Evolutionary conservation across 1,140 invertebrate genomes (phyloP), one percentile per base, ranked within the genome.

Genomic region (Cylas formicarius): DNA sequence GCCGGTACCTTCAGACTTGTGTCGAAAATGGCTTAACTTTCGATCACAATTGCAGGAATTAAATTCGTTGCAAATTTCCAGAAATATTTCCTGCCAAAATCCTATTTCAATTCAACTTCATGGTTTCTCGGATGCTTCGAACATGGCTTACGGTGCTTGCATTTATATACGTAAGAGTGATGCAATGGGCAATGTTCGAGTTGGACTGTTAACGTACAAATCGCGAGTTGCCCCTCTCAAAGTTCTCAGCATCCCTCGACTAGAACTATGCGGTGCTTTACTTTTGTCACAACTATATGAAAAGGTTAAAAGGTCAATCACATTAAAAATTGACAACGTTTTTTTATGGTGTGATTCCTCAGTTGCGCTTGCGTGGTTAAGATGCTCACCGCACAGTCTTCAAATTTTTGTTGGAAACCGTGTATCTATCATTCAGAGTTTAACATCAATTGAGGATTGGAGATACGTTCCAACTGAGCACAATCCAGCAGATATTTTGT

Each of bases 401-500:
- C 56, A 60, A 34, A 48, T 47, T 0, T 67, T 66, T 41, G 56
- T 67, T 6, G 50, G 58, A 3, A 62, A 67, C 42, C 39, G 66
- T 13, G 55, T 67, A 3, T 17, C 50, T 27, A 54, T 62, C 54
- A 65, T 65, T 26, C 63, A 64, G 37, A 51, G 60, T 14, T 23
- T 50, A 10, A 64, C 63, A 9, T 17, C 2, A 13, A 31, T 18
- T 10, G 27, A 34, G 17, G 24, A 35, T 10, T 70, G 67, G 60
- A 43, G 45, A 21, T 57, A 71, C 42, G 57, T 70, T 0, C 27
- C 39, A 8, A 53, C 61, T 1, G 32, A 50, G 4, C 32, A 51
- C 2, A 71, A 72, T 37, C 68, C 69, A 0, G 66, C 67, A 1
- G 67, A 72, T 54, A 44, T 65, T 7, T 43, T 66, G 29, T 69